A percentile compares a stretch with the other conserved stretches of the same genome.
These are phyloP conservation scores for Garrulus glandarius DNA, from an alignment of 2,797 vertebrate species.

Conservation along the genomic window DNA sequence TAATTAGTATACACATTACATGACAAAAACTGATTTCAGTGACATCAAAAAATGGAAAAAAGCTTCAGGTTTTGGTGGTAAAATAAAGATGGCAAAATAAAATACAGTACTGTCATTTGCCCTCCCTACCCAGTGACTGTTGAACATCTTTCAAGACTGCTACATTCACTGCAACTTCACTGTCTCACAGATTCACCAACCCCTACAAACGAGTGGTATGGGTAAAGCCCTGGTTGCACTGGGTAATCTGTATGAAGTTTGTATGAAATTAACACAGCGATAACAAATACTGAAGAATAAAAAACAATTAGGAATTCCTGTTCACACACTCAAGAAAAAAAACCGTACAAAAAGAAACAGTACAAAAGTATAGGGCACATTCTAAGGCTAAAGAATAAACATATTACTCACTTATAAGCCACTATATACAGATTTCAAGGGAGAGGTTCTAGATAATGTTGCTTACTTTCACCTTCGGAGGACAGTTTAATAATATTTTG, in stretches of 20 bases:
- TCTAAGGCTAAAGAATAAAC: not conserved
- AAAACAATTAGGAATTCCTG: not conserved
- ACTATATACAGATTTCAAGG: not conserved
- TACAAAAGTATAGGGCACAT: not conserved
- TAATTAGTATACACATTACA: not conserved
- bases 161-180: not conserved
- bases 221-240: not conserved
- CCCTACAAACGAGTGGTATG: not conserved
- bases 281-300: not conserved
- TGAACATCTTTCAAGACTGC: not conserved
- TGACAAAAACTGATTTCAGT: not conserved
- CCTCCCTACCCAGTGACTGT: not conserved
- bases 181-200: not conserved
- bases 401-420: not conserved
- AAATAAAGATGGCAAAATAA: not conserved
- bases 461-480: not conserved
- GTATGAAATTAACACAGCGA: not conserved
- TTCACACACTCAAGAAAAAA: not conserved
- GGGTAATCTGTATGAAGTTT: not conserved
- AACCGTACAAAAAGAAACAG: not conserved
- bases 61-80: not conserved
- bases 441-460: not conserved
- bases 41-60: not conserved
- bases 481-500: not conserved
- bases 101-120: not conserved